These are phyloP conservation scores for Drosophila simulans DNA, from an alignment of 1,140 invertebrate species.

Conservation along the genomic window DNA sequence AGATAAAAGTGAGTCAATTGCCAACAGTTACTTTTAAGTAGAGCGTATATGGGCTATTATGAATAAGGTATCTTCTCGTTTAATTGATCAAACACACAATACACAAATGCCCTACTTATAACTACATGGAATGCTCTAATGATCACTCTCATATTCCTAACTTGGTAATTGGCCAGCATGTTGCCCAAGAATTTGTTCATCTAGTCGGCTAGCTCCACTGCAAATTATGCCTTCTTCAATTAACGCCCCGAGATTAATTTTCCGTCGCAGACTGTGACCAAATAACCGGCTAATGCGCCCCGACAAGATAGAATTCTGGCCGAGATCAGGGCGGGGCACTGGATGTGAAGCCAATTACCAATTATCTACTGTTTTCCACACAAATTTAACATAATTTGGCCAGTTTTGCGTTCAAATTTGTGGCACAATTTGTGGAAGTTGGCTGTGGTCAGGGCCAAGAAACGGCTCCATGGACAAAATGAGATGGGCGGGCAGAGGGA, in stretches of 20 bases:
- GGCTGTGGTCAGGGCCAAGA: constrained; percentile 82
- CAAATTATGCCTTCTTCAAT: constrained; percentile 77
- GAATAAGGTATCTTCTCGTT: background rate
- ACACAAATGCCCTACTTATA: constrained; percentile 3
- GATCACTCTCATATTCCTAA: constrained; percentile 23
- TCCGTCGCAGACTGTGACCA: constrained; percentile 35
- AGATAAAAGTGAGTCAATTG: background rate
- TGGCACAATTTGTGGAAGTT: constrained; percentile 79
- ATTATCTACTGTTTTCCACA: constrained; percentile 84
- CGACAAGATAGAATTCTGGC: constrained; percentile 48
- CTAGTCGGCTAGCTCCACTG: constrained; percentile 21
- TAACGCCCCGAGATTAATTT: constrained; percentile 64
- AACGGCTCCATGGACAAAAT: constrained; percentile 26
- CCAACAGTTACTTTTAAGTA: background rate
- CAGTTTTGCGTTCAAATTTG: constrained; percentile 82
- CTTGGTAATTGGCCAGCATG: constrained; percentile 57
- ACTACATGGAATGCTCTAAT: constrained; percentile 14
- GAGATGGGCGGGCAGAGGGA: background rate
- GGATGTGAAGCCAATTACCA: constrained; percentile 80
- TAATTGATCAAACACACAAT: too few species aligned
- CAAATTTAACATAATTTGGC: constrained; percentile 83
- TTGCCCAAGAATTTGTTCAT: constrained; percentile 39
- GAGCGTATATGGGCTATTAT: background rate
- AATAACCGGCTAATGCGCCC: constrained; percentile 42
- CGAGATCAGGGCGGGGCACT: constrained; percentile 20